phyloP scores from a whole-genome alignment of 2,888 invertebrate genomes.

The Geophilus truncorum region DNA sequence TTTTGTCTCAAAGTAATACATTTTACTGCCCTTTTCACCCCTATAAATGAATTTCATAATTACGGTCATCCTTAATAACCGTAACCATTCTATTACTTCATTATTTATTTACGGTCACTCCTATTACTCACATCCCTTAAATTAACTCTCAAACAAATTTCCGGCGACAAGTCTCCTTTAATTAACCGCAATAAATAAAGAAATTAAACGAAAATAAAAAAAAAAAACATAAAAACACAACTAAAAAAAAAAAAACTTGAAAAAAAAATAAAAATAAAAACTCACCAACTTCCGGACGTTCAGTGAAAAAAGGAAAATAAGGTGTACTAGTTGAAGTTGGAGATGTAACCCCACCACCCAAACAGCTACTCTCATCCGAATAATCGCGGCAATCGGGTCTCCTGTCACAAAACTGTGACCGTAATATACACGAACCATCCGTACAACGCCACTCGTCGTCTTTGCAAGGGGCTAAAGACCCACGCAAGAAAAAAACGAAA shows the following conservation, averaged over 20 bases:
- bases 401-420: slow-evolving; percentile 61
- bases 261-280: neutral
- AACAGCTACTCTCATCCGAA: slow-evolving; percentile 58
- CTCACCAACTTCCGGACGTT: neutral
- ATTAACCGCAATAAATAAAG: neutral
- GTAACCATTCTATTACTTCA: neutral
- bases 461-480: neutral
- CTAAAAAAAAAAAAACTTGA: neutral
- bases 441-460: slow-evolving; percentile 60
- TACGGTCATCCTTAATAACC: neutral
- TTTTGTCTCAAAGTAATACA: no score
- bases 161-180: neutral
- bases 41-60: neutral
- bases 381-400: slow-evolving; percentile 60
- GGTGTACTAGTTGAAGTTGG: neutral
- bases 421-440: slow-evolving; percentile 58
- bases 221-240: no score
- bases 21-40: neutral
- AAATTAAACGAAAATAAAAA: neutral
- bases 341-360: slow-evolving; percentile 41
- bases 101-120: neutral
- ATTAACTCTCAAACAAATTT: neutral
- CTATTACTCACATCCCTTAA: neutral
- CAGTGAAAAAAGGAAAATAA: neutral
- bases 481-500: neutral